These are phyloP conservation scores for Oopsacas minuta DNA, from an alignment of 37 sponge, comb jelly and placozoan genomes.

Conservation along the genomic window DNA sequence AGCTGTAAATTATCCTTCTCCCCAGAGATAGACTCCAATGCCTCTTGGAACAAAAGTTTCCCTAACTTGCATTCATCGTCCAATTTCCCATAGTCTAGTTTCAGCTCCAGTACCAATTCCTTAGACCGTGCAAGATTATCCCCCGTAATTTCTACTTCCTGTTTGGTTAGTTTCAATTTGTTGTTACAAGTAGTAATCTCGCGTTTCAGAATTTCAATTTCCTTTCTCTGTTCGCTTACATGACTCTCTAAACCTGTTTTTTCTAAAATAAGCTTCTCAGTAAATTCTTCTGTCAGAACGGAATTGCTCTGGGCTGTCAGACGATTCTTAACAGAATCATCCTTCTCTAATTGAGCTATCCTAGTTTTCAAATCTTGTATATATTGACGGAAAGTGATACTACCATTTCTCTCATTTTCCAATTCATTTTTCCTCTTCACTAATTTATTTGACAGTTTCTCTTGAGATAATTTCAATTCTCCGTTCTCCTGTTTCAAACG, in stretches of 20 bases:
- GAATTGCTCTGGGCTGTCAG: neutral
- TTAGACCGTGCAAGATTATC: neutral
- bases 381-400: neutral
- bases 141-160: neutral
- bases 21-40: neutral
- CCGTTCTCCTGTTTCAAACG: neutral
- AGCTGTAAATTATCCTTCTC: neutral
- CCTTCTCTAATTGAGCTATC: neutral
- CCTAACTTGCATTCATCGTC: neutral
- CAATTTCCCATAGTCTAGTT: neutral
- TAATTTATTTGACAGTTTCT: neutral
- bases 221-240: neutral
- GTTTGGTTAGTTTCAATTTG: neutral
- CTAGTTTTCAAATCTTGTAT: neutral
- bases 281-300: neutral
- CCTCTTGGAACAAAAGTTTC: neutral
- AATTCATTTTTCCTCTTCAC: neutral
- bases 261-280: neutral
- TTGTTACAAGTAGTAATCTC: neutral
- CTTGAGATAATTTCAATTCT: neutral
- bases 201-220: neutral
- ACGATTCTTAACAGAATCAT: neutral
- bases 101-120: neutral
- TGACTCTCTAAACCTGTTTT: neutral
- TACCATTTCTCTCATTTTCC: neutral